phyloP scores from a whole-genome alignment of 2,888 invertebrate genomes.

The Malthinus flaveolus region DNA sequence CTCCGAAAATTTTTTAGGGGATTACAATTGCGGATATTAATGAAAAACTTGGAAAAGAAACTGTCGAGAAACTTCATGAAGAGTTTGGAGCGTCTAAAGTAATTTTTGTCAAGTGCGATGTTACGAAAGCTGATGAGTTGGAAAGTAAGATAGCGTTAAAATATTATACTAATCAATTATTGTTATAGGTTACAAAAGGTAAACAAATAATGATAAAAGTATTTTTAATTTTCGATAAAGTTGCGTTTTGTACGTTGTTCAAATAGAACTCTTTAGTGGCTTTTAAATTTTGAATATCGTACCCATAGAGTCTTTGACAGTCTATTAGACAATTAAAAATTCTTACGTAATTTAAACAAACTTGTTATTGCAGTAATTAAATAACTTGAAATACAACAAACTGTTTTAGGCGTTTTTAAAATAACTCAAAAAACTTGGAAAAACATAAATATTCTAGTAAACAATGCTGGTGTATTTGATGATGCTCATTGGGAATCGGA shows the following conservation, averaged over 20 bases:
- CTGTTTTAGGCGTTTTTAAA: slow-evolving; percentile 7
- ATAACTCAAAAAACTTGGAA: neutral
- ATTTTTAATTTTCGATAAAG: no score
- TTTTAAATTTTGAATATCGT: no score
- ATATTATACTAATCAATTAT: no score
- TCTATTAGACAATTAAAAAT: no score
- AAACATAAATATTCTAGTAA: slow-evolving; percentile 53
- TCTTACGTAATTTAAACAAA: no score
- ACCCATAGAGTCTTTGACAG: no score
- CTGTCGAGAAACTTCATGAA: slow-evolving; percentile 62
- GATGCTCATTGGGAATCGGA: slow-evolving; percentile 18
- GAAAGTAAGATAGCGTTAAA: slow-evolving; percentile 59
- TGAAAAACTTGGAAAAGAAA: slow-evolving; percentile 58
- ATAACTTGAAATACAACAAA: neutral
- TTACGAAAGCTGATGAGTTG: slow-evolving; percentile 72
- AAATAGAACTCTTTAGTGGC: no score
- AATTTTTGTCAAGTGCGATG: slow-evolving; percentile 71
- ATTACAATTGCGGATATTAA: slow-evolving; percentile 44
- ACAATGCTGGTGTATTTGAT: slow-evolving; percentile 47
- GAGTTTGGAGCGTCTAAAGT: slow-evolving; percentile 70
- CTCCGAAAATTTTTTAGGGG: slow-evolving; percentile 39
- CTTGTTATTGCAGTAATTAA: neutral
- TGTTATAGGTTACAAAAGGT: no score
- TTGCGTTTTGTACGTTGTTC: no score
- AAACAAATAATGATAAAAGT: no score